phyloP scores from a whole-genome alignment of 2,797 vertebrate genomes.

The Xerus rutilus region DNA sequence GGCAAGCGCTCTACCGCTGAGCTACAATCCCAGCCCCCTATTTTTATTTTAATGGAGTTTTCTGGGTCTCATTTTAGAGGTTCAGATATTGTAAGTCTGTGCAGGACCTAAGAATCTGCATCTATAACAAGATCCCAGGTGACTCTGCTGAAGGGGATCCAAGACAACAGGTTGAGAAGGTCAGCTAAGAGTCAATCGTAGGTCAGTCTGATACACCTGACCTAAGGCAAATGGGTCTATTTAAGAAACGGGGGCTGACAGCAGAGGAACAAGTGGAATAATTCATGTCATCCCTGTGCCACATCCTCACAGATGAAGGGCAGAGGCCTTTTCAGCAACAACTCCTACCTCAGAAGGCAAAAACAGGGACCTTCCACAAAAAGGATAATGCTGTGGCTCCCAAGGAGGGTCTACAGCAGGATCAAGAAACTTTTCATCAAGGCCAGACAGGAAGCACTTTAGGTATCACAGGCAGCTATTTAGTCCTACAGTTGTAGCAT shows the following conservation, averaged over 20 bases:
- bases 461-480: not conserved
- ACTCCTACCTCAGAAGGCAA: not conserved
- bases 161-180: not conserved
- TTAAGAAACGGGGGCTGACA: not conserved
- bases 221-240: not conserved
- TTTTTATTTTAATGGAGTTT: slow-evolving; percentile 24
- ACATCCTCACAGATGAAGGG: not conserved
- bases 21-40: too few species aligned
- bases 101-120: not conserved
- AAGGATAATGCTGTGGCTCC: not conserved
- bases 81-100: not conserved
- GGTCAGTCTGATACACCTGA: not conserved
- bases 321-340: not conserved
- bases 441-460: not conserved
- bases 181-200: not conserved
- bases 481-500: not conserved
- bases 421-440: not conserved
- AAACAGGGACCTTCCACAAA: not conserved
- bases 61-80: not conserved
- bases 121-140: not conserved
- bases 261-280: not conserved
- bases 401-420: not conserved
- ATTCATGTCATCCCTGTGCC: too few species aligned
- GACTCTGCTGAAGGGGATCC: not conserved
- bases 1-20: too few species aligned